Evolutionary conservation across 1,140 invertebrate genomes (phyloP).

Genomic region (Bicyclus anynana): DNA sequence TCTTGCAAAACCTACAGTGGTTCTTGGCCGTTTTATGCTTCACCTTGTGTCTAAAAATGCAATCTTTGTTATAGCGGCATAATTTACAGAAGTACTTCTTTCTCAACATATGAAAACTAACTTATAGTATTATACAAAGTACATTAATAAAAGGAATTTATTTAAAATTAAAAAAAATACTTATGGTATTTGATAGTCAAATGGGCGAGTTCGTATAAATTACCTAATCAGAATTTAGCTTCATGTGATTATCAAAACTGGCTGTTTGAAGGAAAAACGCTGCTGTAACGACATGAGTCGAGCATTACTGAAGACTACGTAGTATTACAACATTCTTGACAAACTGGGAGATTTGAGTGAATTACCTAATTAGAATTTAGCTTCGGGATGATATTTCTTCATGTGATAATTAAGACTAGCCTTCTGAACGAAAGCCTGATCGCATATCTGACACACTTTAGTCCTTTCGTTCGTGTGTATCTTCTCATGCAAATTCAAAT

Average conservation of each 20-base stretch:
- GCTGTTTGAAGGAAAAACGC: constrained; percentile 82
- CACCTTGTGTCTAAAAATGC: constrained; percentile 58
- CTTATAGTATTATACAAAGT: too few species aligned
- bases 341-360: background rate
- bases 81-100: constrained; percentile 49
- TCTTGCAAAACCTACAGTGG: constrained; percentile 61
- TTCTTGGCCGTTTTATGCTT: constrained; percentile 63
- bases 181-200: too few species aligned
- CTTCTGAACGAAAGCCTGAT: constrained; percentile 85
- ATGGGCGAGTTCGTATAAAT: background rate
- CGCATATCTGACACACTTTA: constrained; percentile 86
- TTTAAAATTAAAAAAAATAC: too few species aligned
- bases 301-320: too few species aligned
- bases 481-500: constrained; percentile 81
- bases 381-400: constrained; percentile 59
- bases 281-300: too few species aligned
- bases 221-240: constrained; percentile 17
- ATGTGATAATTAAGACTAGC: constrained; percentile 73
- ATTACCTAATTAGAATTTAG: constrained; percentile 7
- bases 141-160: too few species aligned
- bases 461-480: constrained; percentile 88
- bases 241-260: constrained; percentile 70
- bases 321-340: too few species aligned
- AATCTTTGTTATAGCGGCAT: constrained; percentile 56
- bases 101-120: constrained; percentile 64